These are phyloP conservation scores for Mobula birostris DNA, from an alignment of 2,113 vertebrate genomes.

Conservation along the genomic window DNA sequence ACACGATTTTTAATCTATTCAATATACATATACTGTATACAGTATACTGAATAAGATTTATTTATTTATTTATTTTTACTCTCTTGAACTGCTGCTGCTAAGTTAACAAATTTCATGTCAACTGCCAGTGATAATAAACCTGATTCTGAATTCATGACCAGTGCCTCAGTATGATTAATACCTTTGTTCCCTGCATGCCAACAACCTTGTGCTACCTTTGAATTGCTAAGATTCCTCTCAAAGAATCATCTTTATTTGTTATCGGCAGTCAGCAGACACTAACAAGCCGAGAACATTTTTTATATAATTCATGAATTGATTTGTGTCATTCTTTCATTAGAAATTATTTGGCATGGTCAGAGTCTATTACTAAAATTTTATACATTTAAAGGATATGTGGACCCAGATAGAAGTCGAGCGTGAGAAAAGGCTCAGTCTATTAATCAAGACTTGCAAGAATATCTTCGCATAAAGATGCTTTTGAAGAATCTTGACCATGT, in stretches of 20 bases:
- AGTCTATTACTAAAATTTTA: background rate
- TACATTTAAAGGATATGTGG: background rate
- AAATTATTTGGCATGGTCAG: background rate
- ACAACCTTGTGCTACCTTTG: background rate
- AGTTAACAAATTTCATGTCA: too few species aligned
- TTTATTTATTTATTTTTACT: too few species aligned
- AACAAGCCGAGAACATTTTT: background rate
- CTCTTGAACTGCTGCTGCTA: too few species aligned
- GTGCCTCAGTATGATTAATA: background rate
- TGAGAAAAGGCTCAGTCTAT: background rate
- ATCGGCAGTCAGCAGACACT: background rate
- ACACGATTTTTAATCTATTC: too few species aligned
- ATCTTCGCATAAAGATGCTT: background rate
- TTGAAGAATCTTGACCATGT: background rate
- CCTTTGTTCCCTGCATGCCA: background rate
- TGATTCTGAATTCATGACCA: background rate
- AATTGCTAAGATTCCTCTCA: background rate
- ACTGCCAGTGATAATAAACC: too few species aligned
- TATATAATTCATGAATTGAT: background rate
- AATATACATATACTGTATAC: too few species aligned
- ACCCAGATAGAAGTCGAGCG: background rate
- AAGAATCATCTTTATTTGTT: background rate
- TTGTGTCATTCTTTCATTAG: background rate
- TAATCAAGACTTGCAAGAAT: background rate
- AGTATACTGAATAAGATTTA: too few species aligned